A percentile compares a stretch with the other conserved stretches of the same genome.
Evolutionary conservation across 1,140 invertebrate genomes (phyloP).

Genomic region (Gryllus bimaculatus): DNA sequence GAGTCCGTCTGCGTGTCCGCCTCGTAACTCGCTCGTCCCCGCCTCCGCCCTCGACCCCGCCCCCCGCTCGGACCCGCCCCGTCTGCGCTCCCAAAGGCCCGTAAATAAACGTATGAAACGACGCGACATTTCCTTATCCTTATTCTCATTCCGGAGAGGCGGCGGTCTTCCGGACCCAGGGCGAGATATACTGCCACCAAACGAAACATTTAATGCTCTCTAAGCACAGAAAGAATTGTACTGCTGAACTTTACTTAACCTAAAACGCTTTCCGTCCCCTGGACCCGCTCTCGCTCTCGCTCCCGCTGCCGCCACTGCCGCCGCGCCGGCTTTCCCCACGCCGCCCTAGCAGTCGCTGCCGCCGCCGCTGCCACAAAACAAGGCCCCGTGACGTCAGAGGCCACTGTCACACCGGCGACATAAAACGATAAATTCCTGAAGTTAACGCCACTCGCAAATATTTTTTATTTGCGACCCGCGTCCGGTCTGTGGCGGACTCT

Average conservation of each 20-base stretch:
- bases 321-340: background rate
- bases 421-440: background rate
- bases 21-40: background rate
- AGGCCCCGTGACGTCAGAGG: background rate
- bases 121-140: background rate
- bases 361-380: background rate
- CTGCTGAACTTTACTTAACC: slow-evolving; percentile 1
- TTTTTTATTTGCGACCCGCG: background rate
- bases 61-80: too few relatives aligned
- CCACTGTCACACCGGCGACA: background rate
- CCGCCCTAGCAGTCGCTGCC: too few relatives aligned
- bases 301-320: background rate
- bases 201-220: background rate
- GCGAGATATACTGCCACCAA: background rate
- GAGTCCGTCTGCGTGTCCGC: background rate
- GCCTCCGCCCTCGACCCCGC: background rate
- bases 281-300: background rate
- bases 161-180: too few relatives aligned
- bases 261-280: background rate
- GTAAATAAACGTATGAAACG: slow-evolving; percentile 5
- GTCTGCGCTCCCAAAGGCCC: background rate
- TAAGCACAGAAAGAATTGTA: slow-evolving; percentile 5
- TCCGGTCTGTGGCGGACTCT: background rate
- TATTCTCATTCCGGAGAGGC: background rate
- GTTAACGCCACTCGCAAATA: slow-evolving; percentile 3